Evolutionary conservation across 2,797 vertebrate species (phyloP), one percentile per base, ranked within the genome.

Genomic region (Philypnodon macrostomus): DNA sequence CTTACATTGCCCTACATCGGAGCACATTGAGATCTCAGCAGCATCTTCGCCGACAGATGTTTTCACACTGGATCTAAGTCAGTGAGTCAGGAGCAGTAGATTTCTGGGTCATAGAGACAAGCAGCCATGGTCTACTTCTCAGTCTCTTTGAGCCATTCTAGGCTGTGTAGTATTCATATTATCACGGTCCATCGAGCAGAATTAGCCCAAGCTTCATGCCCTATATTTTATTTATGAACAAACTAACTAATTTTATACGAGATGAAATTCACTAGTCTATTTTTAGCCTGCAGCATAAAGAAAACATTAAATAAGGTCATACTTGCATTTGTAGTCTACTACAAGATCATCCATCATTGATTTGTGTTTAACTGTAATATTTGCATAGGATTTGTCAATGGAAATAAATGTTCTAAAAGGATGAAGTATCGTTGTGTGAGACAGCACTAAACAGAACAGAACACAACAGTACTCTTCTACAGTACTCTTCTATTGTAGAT

Each of bases 61-160:
- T 72, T 67, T 82, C 65, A 57, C 63, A 71, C 54, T 61, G 40
- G 34, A 74, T 76, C 47, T 16, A 45, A 47, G 48, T 58, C 59
- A 74, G 6, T 45, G 65, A 75, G 57, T 50, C 42, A 44, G 38
- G 58, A 66, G n/a, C n/a, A n/a, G n/a, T n/a, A 39, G 53, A 73
- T 83, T 81, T 83, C 67, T 77, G 56, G 84, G 77, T 81, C 75
- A 79, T 58, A 62, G 63, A 64, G 63, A 69, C 60, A 45, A 53
- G 60, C 26, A 26, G 53, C 42, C 69, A n/a, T n/a, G n/a, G n/a
- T 51, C 44, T 40, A 48, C 33, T 50, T 47, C 58, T 47, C 58
- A 47, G 48, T 33, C 31, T 47, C 45, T 24, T 10, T n/a, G n/a
- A n/a, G n/a, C 14, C 29, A 40, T 41, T 46, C 52, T 15, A 41